Percentiles rank a stretch among this genome's conserved stretches.
These are phyloP conservation scores for Holothuria leucospilota DNA, from an alignment of 53 echinoderm and acorn worm species.

Conservation along the genomic window DNA sequence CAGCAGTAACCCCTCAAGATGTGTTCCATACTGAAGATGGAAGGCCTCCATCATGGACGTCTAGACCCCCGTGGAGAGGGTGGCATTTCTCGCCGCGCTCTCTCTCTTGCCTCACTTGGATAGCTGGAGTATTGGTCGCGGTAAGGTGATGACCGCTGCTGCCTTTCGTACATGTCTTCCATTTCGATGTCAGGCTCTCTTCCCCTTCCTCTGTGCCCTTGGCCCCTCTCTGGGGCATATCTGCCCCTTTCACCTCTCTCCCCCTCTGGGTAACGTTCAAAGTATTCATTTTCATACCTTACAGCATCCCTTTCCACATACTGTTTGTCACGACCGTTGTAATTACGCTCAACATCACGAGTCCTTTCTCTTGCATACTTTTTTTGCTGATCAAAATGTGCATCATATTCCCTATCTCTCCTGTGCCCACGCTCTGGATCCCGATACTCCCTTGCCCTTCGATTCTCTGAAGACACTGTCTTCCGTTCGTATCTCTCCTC, in stretches of 20 bases:
- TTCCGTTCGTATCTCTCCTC: constrained; percentile 74
- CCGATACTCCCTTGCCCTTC: constrained; percentile 61
- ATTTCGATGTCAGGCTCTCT: constrained; percentile 93
- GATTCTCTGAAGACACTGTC: constrained; percentile 67
- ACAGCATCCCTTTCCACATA: constrained; percentile 90
- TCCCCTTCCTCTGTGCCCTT: constrained; percentile 69
- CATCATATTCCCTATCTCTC: constrained; percentile 86
- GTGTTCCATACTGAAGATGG: constrained; percentile 19
- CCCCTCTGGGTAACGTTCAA: constrained; percentile 47
- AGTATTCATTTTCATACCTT: constrained; percentile 90
- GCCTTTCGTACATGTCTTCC: constrained; percentile 92
- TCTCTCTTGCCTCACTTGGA: constrained; percentile 70
- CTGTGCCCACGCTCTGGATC: constrained; percentile 78
- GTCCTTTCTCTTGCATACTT: constrained; percentile 87
- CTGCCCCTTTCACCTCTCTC: constrained; percentile 57
- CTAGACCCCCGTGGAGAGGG: constrained; percentile 81
- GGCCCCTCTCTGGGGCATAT: constrained; percentile 79
- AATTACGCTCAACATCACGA: constrained; percentile 82
- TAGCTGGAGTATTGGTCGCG: constrained; percentile 82
- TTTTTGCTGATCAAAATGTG: constrained; percentile 77
- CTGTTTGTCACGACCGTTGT: constrained; percentile 86
- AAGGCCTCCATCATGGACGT: constrained; percentile 76
- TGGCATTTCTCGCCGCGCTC: constrained; percentile 82
- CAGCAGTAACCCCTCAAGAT: constrained; percentile 30
- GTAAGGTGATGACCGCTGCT: constrained; percentile 67